Base-by-base conservation (phyloP, 2,888 invertebrate species). In the Nebria brevicollis region DNA sequence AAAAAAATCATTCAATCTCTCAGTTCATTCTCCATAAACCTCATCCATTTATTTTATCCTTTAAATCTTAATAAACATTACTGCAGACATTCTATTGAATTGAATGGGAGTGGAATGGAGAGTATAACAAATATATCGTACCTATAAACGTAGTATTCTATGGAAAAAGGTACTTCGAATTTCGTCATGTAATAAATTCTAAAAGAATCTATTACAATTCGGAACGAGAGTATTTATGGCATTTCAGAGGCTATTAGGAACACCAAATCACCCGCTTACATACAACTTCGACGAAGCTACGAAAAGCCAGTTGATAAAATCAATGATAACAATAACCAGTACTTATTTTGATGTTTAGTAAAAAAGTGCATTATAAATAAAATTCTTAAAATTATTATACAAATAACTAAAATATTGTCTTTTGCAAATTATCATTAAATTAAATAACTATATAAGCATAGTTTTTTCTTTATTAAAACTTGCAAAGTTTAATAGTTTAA, bases 211-310 rank as follows among this genome's bases (percentile, higher is more conserved):
- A 70, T 70, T 70, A 70, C 70, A 25, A 70, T 70, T 34, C 26
- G 25, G 70, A 26, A 70, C 70, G 70, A 1, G 70, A 20, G 70
- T 70, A 70, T 70, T 70, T 70, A 70, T 70, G 70, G 70, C 70
- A 70, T 11, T 70, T 70, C 70, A 70, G 70, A 70, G 34, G 70
- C 70, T 34, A 70, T 70, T 70, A 70, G 26, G 34, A 25, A 20
- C 70, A 25, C 25, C 70, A 70, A 70, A 70, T 70, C 70, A 70
- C 70, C 70, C 70, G 70, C 26, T 70, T 25, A 54, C 54, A 54
- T 8, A 54, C 54, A 54, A 54, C 54, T 54, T 54, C 54, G 54
- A 54, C 68, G 68, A 25, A n/a, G n/a, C 15, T 68, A 15, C 68
- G 25, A 25, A 25, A 68, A n/a, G 65, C 68, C 15, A 68, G 68